Evolutionary conservation across 1,140 invertebrate species (phyloP), one percentile per base, ranked within the genome.

Genomic region (Tetragonula clypearis): DNA sequence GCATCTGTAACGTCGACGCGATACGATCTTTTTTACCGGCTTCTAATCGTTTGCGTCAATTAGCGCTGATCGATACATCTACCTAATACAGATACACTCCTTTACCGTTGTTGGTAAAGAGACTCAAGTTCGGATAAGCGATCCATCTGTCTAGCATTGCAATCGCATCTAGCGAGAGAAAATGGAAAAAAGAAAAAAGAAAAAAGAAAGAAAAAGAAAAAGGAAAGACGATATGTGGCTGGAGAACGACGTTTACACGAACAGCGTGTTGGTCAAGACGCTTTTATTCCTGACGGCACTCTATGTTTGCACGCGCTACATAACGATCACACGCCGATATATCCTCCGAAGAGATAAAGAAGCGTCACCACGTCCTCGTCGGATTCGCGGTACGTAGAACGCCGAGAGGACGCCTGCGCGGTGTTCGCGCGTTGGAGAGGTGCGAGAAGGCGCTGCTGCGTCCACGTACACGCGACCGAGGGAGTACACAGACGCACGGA

Each of bases 391-490:
- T 81, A 65, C 81, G 60, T 17, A 41, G 68, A 82, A 85, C 56
- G 86, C 23, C 23, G 23, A 49, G 86, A 87, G 56, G 86, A 87
- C 88, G 88, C 87, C 66, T 84, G 86, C 88, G 88, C 77, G 0
- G 65, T n/a, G 65, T n/a, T 26, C 65, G 30, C 68, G 79, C 78
- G 72, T 30, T 1, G 82, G 81, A 87, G 78, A 90, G 85, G 86
- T 76, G 82, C 87, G 87, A 88, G 82, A 87, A 88, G 85, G 87
- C 81, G 87, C 85, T 79, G 81, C 75, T 60, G 86, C 83, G 79
- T 88, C 66, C 83, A 88, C 87, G 71, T 86, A 86, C 82, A 71
- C 69, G 85, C 56, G 62, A 69, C 68, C 26, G 76, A 74, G 79
- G 78, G 79, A 86, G 90, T 85, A 90, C 35, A 35, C 35, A 87